phyloP scores from a whole-genome alignment of 1,140 invertebrate genomes.

The Acromyrmex heyeri region DNA sequence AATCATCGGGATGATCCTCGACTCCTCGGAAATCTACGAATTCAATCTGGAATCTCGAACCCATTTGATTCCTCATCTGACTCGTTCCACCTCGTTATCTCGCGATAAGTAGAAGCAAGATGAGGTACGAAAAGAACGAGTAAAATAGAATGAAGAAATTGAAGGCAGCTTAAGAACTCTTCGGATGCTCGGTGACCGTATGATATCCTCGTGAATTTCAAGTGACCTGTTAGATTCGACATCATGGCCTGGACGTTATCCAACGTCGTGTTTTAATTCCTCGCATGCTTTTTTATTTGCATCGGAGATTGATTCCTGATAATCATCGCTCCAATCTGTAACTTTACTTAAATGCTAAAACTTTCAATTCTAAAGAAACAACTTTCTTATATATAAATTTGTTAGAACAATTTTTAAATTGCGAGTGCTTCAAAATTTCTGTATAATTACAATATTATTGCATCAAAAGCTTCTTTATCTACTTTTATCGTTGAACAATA shows the following conservation, averaged over 20 bases:
- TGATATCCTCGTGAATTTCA: conserved; percentile 57
- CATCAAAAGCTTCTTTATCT: neutral
- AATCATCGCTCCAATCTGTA: neutral
- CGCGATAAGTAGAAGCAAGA: conserved; percentile 63
- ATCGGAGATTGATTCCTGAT: conserved; percentile 1
- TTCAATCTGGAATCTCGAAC: conserved; percentile 61
- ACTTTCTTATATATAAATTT: neutral
- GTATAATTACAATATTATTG: neutral
- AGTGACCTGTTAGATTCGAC: conserved; percentile 55
- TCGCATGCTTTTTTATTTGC: neutral
- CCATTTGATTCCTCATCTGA: conserved; percentile 63
- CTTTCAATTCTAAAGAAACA: neutral
- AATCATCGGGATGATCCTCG: conserved; percentile 41
- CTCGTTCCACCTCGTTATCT: conserved; percentile 69
- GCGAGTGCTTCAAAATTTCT: neutral
- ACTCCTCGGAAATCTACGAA: conserved; percentile 39
- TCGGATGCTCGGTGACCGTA: conserved; percentile 48
- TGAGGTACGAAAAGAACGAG: conserved; percentile 40
- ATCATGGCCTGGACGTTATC: conserved; percentile 45
- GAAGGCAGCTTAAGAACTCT: conserved; percentile 50
- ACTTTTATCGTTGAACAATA: neutral
- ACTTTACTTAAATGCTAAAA: neutral
- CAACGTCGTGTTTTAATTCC: conserved; percentile 27
- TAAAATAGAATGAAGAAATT: conserved; percentile 63
- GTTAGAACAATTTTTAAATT: neutral